Conservation (phyloP, 2,797 vertebrate species). For the Anabas testudineus region DNA sequence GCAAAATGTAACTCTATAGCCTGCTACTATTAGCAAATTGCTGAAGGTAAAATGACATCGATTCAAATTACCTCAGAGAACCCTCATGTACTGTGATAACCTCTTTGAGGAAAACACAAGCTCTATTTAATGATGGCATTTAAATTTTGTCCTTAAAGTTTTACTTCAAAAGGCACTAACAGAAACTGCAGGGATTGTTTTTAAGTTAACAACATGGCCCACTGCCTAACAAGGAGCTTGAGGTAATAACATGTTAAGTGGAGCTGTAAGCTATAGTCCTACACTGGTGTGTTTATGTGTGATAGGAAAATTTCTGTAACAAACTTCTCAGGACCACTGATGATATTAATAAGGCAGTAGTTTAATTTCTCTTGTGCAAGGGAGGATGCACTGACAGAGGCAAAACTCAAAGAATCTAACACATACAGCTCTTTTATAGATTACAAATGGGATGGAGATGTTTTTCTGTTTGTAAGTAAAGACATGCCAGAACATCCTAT, state of each 20-base stretch:
- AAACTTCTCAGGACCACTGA: no score
- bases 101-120: slow-evolving; percentile 35
- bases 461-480: no score
- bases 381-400: no score
- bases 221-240: slow-evolving; percentile 57
- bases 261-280: slow-evolving; percentile 56
- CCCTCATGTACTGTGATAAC: slow-evolving; percentile 35
- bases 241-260: slow-evolving; percentile 58
- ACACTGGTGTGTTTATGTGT: slow-evolving; percentile 56
- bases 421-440: no score
- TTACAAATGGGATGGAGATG: no score
- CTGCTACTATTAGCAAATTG: no score
- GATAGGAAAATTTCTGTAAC: no score
- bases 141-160: slow-evolving; percentile 12
- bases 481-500: no score
- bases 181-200: slow-evolving; percentile 45
- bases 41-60: slow-evolving; percentile 68
- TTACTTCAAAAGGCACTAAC: slow-evolving; percentile 31
- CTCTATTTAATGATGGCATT: no score
- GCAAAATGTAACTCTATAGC: slow-evolving; percentile 67
- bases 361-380: no score
- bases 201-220: slow-evolving; percentile 36
- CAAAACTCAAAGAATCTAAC: no score
- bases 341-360: no score
- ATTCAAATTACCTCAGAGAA: slow-evolving; percentile 70